Evolutionary conservation across 2,797 vertebrate species (phyloP).

Genomic region (Limosa lapponica): DNA sequence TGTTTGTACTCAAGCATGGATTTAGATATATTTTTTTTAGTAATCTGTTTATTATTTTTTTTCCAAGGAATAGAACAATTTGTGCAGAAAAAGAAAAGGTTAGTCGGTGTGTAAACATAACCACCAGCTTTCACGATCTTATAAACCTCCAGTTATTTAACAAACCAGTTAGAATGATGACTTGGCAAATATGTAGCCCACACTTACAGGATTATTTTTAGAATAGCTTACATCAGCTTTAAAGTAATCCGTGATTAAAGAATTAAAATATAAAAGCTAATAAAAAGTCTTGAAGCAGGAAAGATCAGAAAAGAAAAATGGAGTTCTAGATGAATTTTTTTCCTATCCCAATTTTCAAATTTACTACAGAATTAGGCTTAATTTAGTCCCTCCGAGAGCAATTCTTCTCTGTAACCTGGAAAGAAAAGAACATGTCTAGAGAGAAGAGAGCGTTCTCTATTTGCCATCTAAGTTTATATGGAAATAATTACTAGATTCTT

Average conservation of each 20-base stretch:
- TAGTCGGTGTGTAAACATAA: neutral
- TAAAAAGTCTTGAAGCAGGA: neutral
- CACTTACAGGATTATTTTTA: neutral
- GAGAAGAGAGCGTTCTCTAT: neutral
- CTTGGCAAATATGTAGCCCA: neutral
- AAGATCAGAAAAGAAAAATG: neutral
- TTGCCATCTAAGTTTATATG: neutral
- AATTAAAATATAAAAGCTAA: neutral
- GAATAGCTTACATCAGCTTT: neutral
- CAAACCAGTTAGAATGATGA: neutral
- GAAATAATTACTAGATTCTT: neutral
- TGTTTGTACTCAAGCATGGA: conserved; percentile 26
- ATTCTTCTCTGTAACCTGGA: neutral
- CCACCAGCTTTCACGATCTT: neutral
- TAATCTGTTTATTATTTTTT: conserved; percentile 36
- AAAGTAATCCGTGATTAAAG: neutral
- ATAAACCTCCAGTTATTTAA: neutral
- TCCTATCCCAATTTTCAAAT: neutral
- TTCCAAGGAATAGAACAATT: conserved; percentile 37
- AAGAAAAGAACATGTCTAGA: neutral
- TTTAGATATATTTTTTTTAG: neutral
- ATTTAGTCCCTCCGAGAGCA: neutral
- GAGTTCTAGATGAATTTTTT: neutral
- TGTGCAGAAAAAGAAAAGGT: conserved; percentile 24
- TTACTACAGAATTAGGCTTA: neutral